A percentile compares a stretch with the other conserved stretches of the same genome.
phyloP scores from a whole-genome alignment of 2,797 vertebrate genomes.

The Neoniphon sammara region DNA sequence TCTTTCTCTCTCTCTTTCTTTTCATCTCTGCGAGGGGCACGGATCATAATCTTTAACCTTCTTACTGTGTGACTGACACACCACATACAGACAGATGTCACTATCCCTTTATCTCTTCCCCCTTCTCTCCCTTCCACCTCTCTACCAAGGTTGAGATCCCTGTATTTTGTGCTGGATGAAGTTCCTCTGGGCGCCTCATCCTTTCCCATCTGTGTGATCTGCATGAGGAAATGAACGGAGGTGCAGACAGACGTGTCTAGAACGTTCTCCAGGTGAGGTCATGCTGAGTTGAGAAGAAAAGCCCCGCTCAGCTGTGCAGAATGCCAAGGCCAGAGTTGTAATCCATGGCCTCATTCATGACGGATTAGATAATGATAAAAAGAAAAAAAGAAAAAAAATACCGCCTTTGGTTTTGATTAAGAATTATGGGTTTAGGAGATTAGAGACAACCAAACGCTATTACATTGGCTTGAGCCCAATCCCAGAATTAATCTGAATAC shows the following conservation, averaged over 20 bases:
- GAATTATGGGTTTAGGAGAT: slow-evolving; percentile 90
- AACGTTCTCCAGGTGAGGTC: slow-evolving; percentile 65
- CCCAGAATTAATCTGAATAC: slow-evolving; percentile 91
- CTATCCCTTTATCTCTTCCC: slow-evolving; percentile 27
- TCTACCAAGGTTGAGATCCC: slow-evolving; percentile 6
- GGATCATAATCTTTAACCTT: slow-evolving; percentile 49
- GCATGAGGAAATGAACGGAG: slow-evolving; percentile 11
- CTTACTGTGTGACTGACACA: slow-evolving; percentile 15
- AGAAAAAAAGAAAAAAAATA: slow-evolving; percentile 66
- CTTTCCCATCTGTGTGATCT: slow-evolving; percentile 7
- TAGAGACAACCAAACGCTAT: slow-evolving; percentile 87
- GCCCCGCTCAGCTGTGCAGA: slow-evolving; percentile 53
- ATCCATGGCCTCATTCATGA: slow-evolving; percentile 84
- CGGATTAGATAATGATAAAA: slow-evolving; percentile 75
- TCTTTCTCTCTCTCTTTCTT: slow-evolving; percentile 29
- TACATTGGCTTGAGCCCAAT: slow-evolving; percentile 88
- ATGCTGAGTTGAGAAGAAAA: slow-evolving; percentile 24
- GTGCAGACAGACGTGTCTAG: slow-evolving; percentile 14
- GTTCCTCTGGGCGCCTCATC: not conserved
- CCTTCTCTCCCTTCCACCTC: slow-evolving; percentile 30
- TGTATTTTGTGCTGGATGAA: slow-evolving; percentile 6
- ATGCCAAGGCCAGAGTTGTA: slow-evolving; percentile 80
- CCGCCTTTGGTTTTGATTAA: slow-evolving; percentile 90
- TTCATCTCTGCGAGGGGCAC: slow-evolving; percentile 24
- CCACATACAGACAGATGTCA: slow-evolving; percentile 41